Percentiles rank a stretch among this genome's conserved stretches.
Conservation (phyloP, 2,113 vertebrate genomes). For the Solenodon paradoxus region DNA sequence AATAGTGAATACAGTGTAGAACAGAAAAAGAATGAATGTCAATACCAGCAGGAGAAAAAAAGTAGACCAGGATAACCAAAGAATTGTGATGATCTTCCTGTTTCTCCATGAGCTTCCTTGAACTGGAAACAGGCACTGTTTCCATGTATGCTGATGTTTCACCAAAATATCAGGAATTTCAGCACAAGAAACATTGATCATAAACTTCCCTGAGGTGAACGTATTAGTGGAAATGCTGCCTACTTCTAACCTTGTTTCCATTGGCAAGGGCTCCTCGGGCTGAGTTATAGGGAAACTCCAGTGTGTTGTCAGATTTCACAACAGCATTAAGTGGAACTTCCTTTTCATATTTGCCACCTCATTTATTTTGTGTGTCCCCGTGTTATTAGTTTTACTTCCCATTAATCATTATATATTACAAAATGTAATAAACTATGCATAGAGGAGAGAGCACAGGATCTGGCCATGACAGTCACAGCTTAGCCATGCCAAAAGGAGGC, state of each 20-base stretch:
- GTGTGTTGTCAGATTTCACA: slow-evolving; percentile 68
- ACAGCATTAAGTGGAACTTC: slow-evolving; percentile 64
- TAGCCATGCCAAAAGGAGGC: not conserved
- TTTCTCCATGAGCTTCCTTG: not conserved
- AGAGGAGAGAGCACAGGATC: slow-evolving; percentile 10
- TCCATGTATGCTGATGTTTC: not conserved
- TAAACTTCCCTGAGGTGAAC: not conserved
- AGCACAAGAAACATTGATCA: not conserved
- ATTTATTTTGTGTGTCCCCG: slow-evolving; percentile 71
- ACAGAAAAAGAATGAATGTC: not conserved
- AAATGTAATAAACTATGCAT: slow-evolving; percentile 32
- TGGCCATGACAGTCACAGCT: not conserved
- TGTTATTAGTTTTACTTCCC: slow-evolving; percentile 69
- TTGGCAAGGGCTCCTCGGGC: slow-evolving; percentile 29
- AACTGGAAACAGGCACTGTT: not conserved
- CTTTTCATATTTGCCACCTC: slow-evolving; percentile 71
- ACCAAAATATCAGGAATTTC: not conserved
- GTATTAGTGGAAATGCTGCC: slow-evolving; percentile 61
- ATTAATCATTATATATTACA: slow-evolving; percentile 67
- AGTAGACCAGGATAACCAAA: not conserved
- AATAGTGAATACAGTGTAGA: not conserved
- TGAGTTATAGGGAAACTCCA: slow-evolving; percentile 61
- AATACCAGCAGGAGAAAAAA: not conserved
- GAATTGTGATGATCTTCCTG: not conserved
- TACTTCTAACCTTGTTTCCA: slow-evolving; percentile 60